Evolutionary conservation across 2,888 invertebrate genomes (phyloP), one percentile per base, ranked within the genome.

Genomic region (Melieria omissa): DNA sequence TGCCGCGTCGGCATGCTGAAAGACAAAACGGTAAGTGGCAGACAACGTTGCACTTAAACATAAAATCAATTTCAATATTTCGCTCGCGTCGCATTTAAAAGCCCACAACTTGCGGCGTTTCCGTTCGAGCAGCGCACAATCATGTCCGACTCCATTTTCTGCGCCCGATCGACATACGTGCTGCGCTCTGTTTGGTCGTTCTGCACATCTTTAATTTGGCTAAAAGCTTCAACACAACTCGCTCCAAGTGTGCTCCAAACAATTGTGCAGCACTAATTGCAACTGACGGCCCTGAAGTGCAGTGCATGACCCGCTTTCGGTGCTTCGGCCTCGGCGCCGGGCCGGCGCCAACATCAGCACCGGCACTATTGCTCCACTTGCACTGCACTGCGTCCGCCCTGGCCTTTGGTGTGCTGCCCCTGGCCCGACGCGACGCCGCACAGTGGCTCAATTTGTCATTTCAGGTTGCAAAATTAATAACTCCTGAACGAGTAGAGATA

Each of bases 1-100:
- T 92, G 92, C 83, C 88, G 92, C 74, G 91, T 92, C 63, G 91
- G 91, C 66, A 92, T 92, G 92, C 88, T 92, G 62, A 90, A 91
- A 80, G 92, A 92, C 78, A 92, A 91, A 87, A 92, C 90, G 88
- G 92, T 92, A 88, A 86, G 80, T 78, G 58, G 12, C n/a, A 45
- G 44, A 44, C 0, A 61, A 5, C 14, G 6, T n/a, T 60, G 8
- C 44, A 12, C 4, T 57, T 14, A 10, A 29, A 16, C 10, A 60
- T 42, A 41, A 60, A 6, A 5, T 42, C 41, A 60, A 60, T 5
- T 60, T 60, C 29, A 29, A 29, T 29, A 29, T 29, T 29, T 29
- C 29, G 29, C 29, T 52, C 14, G 9, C 52, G 9, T 52, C 14
- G 52, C 3, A 49, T 49, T 12, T 49, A 49, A 49, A 8, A 29